Percentiles rank a stretch among this genome's conserved stretches.
phyloP scores from a whole-genome alignment of 2,888 invertebrate species.

The Sphecodes monilicornis region DNA sequence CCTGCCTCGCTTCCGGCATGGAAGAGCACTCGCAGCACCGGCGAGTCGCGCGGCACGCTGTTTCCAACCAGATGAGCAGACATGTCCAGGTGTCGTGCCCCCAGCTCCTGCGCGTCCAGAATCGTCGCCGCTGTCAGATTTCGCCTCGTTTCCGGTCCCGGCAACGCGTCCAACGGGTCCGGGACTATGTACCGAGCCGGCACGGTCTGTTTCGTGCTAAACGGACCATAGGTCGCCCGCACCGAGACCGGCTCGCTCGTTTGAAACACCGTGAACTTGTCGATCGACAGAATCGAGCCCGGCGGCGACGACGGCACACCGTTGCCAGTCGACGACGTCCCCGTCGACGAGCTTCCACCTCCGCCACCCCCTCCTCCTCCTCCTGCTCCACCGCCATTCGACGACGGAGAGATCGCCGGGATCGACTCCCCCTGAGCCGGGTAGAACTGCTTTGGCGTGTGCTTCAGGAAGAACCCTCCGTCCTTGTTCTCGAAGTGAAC shows the following conservation, averaged over 20 bases:
- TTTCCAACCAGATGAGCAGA: constrained; percentile 96
- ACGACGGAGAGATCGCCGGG: constrained; percentile 54
- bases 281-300: constrained; percentile 91
- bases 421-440: constrained; percentile 79
- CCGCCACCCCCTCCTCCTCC: background rate
- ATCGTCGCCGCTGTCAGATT: constrained; percentile 84
- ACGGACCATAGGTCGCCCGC: constrained; percentile 96
- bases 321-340: constrained; percentile 41
- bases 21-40: constrained; percentile 96
- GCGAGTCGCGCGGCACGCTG: constrained; percentile 94
- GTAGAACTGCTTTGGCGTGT: constrained; percentile 90
- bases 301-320: constrained; percentile 85
- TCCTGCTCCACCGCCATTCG: constrained; percentile 22
- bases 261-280: constrained; percentile 96
- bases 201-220: constrained; percentile 97
- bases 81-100: constrained; percentile 93
- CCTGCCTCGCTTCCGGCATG: constrained; percentile 95
- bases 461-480: constrained; percentile 95
- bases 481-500: constrained; percentile 97
- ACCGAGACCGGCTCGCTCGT: constrained; percentile 96
- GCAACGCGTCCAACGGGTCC: constrained; percentile 90
- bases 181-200: constrained; percentile 95
- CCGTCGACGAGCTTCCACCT: constrained; percentile 39
- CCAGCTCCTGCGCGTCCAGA: constrained; percentile 87
- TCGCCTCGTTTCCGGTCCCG: constrained; percentile 80